These are phyloP conservation scores for Mongoloraphidia duomilia DNA, from an alignment of 2,888 invertebrate species.

Conservation along the genomic window DNA sequence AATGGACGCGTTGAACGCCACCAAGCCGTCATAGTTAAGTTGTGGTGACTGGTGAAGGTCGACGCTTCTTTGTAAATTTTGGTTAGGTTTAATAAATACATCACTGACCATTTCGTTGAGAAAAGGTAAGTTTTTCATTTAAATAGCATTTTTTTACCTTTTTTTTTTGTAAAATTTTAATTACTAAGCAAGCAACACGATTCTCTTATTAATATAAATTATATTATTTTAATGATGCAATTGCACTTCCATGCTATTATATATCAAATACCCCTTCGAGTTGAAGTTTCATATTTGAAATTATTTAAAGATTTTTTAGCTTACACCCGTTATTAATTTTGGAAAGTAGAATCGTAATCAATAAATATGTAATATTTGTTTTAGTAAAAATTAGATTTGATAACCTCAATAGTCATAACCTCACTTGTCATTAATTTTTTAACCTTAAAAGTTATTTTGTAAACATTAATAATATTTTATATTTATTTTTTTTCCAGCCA, in stretches of 20 bases:
- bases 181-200: not conserved
- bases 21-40: conserved; percentile 23
- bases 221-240: not conserved
- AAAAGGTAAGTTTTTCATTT: not conserved
- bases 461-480: conserved; percentile 11
- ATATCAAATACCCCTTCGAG: too few species aligned
- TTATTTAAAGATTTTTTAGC: too few species aligned
- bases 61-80: conserved; percentile 29
- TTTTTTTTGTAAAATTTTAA: not conserved
- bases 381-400: conserved; percentile 7
- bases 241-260: not conserved
- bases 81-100: conserved; percentile 28
- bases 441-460: conserved; percentile 19
- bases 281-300: too few species aligned
- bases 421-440: conserved; percentile 29
- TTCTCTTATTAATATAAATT: not conserved
- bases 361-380: too few species aligned
- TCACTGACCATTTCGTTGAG: too few species aligned
- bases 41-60: conserved; percentile 22
- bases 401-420: conserved; percentile 33
- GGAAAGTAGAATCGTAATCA: too few species aligned
- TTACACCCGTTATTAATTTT: too few species aligned
- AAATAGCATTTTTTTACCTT: not conserved
- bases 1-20: conserved; percentile 10
- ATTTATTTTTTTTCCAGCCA: conserved; percentile 5